Percentiles rank a stretch among this genome's conserved stretches.
These are phyloP conservation scores for Sinelater perroti DNA, from an alignment of 2,888 invertebrate species.

Conservation along the genomic window DNA sequence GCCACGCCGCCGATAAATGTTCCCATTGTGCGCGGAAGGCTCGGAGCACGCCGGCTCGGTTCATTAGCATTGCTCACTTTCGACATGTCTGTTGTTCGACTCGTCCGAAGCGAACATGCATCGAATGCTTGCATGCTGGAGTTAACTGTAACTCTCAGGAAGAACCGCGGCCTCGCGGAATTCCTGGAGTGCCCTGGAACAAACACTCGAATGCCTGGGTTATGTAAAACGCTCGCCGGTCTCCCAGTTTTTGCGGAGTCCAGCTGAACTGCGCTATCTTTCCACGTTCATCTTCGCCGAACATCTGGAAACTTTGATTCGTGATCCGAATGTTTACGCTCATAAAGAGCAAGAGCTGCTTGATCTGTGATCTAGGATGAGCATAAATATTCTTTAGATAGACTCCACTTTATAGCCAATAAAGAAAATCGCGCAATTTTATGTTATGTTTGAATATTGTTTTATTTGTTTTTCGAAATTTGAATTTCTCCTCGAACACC, in stretches of 20 bases:
- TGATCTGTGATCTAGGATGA: too few species aligned
- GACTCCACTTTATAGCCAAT: too few species aligned
- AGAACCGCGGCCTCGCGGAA: not conserved
- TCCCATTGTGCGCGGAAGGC: not conserved
- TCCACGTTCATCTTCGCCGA: slow-evolving; percentile 2
- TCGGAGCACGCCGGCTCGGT: slow-evolving; percentile 4
- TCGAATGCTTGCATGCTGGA: not conserved
- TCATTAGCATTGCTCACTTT: slow-evolving; percentile 10
- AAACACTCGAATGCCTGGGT: too few species aligned
- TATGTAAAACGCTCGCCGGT: too few species aligned
- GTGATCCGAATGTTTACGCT: not conserved
- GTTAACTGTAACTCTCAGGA: not conserved
- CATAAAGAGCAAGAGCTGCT: not conserved
- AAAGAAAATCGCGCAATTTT: too few species aligned
- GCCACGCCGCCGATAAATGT: slow-evolving; percentile 2
- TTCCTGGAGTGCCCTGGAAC: not conserved
- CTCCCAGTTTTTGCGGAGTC: too few species aligned
- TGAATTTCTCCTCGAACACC: too few species aligned
- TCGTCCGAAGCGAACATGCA: not conserved
- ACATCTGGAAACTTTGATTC: not conserved
- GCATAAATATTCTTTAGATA: too few species aligned
- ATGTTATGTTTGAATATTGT: not conserved
- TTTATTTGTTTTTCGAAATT: not conserved
- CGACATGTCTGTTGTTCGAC: slow-evolving; percentile 1
- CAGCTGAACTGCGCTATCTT: slow-evolving; percentile 2